A percentile compares a stretch with the other conserved stretches of the same genome.
Conservation (phyloP, 2,797 vertebrate species). For the Chrysocyon brachyurus region DNA sequence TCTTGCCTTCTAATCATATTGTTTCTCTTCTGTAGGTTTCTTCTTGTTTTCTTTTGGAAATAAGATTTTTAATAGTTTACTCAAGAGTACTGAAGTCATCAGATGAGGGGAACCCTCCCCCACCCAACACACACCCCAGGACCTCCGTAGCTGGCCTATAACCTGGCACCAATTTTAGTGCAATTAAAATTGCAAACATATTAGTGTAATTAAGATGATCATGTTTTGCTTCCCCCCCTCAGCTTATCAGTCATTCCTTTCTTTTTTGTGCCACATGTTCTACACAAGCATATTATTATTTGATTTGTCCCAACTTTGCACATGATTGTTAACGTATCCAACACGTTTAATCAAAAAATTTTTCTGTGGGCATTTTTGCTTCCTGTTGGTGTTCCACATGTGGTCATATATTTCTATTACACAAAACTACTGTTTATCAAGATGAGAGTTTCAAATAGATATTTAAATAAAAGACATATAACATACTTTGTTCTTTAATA, state of each 20-base stretch:
- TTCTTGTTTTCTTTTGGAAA: conserved; percentile 73
- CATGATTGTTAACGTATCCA: background rate
- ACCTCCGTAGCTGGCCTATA: background rate
- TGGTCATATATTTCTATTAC: background rate
- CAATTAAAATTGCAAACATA: background rate
- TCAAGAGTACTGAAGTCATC: conserved; percentile 34
- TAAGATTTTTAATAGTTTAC: conserved; percentile 69
- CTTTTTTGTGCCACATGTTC: background rate
- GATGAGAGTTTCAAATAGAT: background rate
- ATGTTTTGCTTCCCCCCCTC: background rate
- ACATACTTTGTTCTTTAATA: background rate
- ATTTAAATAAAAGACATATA: background rate
- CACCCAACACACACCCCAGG: background rate
- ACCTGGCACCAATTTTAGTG: background rate
- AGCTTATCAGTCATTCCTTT: background rate
- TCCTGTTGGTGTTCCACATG: background rate
- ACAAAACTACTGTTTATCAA: conserved; percentile 32
- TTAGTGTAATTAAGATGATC: background rate
- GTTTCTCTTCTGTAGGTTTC: conserved; percentile 80
- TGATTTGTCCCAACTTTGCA: background rate
- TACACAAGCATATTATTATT: background rate
- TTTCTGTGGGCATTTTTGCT: background rate
- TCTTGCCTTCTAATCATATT: conserved; percentile 83
- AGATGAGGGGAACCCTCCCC: background rate
- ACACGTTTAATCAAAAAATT: background rate